Base-by-base conservation (phyloP, 2,113 vertebrate genomes). In the Argyrosomus japonicus region DNA sequence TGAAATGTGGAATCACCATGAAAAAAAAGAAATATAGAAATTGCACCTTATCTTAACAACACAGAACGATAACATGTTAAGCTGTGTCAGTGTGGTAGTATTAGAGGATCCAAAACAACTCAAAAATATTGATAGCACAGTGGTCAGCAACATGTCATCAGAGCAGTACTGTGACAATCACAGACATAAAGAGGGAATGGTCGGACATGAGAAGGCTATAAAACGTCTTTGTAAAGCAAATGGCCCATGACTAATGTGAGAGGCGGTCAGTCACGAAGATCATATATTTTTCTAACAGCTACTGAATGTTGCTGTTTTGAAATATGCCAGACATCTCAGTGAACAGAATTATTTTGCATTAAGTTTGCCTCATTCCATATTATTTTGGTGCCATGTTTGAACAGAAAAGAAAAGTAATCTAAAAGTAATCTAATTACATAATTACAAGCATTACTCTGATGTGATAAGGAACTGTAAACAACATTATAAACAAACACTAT, bases 1-100 rank as follows among this genome's bases (percentile, higher is more conserved):
- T 51, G 13, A 57, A 11, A 75, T 62, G 18, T n/a, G 10, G 5
- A 71, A 21, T 54, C 70, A 45, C 0, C 10, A 47, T 21, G 7
- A 23, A 60, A 68, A 29, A 63, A 75, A 82, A 29, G 6, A 68
- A 56, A 82, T 36, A 81, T 2, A 32, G 2, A 73, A 56, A 83
- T 27, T 14, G 11, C 6, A 12, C 65, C 36, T 9, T 36, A 36
- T 36, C 32, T 36, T 36, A 36, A 36, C 1, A 36, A 36, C 32
- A 58, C 54, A 18, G 25, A 27, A 27, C 10, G 36, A 23, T 17
- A 47, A 23, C 53, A 13, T 3, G 17, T 47, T 58, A 17, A 18
- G 9, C n/a, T 1, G 68, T 43, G 29, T 40, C 19, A 40, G 5
- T 14, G 2, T 2, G 4, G 29, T 17, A 8, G 29, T 36, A 40